Percentiles rank a stretch among this genome's conserved stretches.
These are phyloP conservation scores for Motacilla tschutschensis DNA, from an alignment of 2,113 vertebrate species.

Conservation along the genomic window DNA sequence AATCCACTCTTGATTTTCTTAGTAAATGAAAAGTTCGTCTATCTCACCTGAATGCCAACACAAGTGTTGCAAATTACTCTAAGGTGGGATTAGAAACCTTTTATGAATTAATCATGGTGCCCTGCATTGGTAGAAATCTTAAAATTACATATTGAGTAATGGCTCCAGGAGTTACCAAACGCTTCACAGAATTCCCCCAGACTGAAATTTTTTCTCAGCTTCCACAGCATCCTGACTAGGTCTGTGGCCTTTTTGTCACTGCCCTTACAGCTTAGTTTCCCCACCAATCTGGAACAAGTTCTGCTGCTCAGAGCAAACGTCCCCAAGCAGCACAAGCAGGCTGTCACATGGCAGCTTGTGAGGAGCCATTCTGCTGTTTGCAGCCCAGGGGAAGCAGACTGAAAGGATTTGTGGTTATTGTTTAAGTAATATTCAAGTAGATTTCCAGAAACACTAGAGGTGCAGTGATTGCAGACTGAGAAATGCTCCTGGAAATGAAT, in stretches of 20 bases:
- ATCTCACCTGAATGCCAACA: background rate
- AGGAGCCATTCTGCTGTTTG: background rate
- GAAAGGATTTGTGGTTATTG: background rate
- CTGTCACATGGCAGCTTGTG: background rate
- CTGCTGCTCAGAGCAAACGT: background rate
- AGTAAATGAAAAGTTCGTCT: background rate
- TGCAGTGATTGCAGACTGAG: background rate
- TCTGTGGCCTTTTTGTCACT: background rate
- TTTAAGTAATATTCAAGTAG: background rate
- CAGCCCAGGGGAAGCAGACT: background rate
- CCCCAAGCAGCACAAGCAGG: background rate
- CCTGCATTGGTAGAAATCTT: background rate
- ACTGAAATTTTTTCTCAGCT: background rate
- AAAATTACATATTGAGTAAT: background rate
- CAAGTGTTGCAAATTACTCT: background rate
- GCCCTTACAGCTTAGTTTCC: background rate
- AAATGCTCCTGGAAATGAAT: background rate
- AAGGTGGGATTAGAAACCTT: background rate
- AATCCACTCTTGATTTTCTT: background rate
- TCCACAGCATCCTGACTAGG: background rate
- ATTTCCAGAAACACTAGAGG: background rate
- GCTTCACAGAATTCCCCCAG: background rate
- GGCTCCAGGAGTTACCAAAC: background rate
- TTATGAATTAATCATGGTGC: background rate
- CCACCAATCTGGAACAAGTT: background rate